Base-by-base conservation (phyloP, 2,113 vertebrate genomes). In the Grammomys surdaster region DNA sequence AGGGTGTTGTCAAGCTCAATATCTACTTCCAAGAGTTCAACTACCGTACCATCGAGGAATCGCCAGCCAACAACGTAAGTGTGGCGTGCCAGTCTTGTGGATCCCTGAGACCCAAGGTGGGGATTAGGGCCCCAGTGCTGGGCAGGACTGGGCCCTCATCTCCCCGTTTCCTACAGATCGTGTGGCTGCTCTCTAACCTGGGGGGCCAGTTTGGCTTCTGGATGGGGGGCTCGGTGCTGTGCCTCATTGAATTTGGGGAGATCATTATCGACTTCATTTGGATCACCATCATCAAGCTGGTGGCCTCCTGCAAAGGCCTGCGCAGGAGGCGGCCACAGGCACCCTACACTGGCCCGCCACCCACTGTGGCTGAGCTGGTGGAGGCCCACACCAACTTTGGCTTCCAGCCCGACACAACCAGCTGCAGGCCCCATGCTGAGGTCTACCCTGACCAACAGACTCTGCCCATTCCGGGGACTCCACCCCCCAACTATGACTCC, bases 1-100 rank as follows among this genome's bases (percentile, higher is more conserved):
- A 97, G 0, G 99, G 98, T 12, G 95, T 98, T 43, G 98, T 99
- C 98, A 99, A 99, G 89, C 97, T 99, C 94, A 99, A 99, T 84
- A 98, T 99, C 88, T 99, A 99, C 97, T 99, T 99, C 97, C 98
- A 99, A 98, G 99, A 99, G 90, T 99, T 99, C 97, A 99, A 99
- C 97, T 99, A 98, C 77, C 98, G 98, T 19, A 99, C 98, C 67
- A 98, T 99, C 82, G 98, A 98, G 0, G 99, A 99, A 89, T 98
- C 98, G 0, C 98, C 98, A 0, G 98, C 98, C 77, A 98, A 98
- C 0, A 99, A 98, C 0, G 99, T 99, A 97, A 98, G 99, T 98
- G 36, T 40, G 2, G 72, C 33, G 40, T 17, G 65, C 5, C 48
- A 31, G 26, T 11, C 56, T 19, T 14, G 1, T 7, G 31, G 10